These are phyloP conservation scores for Microctonus aethiopoides DNA, from an alignment of 2,888 invertebrate genomes.

Conservation along the genomic window DNA sequence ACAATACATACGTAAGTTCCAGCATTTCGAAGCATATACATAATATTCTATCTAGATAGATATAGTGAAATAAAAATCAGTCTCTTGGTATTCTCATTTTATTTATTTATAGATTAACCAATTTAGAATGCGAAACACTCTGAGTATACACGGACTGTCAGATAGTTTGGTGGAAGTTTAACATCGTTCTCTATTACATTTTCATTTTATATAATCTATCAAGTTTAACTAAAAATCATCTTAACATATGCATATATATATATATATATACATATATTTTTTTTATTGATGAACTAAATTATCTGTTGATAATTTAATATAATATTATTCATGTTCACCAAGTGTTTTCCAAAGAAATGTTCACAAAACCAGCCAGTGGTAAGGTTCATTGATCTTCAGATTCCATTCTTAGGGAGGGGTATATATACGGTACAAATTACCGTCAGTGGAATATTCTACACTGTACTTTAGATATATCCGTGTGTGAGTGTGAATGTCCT, in stretches of 20 bases:
- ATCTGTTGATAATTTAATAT: not conserved
- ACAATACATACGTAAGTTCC: constrained; percentile 8
- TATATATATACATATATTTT: too few species aligned
- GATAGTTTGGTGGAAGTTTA: not conserved
- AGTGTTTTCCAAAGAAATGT: constrained; percentile 43
- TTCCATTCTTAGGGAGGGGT: constrained; percentile 23
- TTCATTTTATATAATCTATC: not conserved
- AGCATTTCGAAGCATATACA: not conserved
- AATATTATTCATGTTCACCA: constrained; percentile 36
- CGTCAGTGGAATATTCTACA: not conserved
- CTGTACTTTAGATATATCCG: not conserved
- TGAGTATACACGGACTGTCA: not conserved
- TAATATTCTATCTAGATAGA: not conserved
- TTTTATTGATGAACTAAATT: too few species aligned
- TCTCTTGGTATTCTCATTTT: not conserved
- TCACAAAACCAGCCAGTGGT: constrained; percentile 43
- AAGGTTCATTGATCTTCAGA: constrained; percentile 46
- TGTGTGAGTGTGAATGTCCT: not conserved
- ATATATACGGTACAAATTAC: not conserved
- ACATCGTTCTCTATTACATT: not conserved
- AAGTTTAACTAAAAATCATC: too few species aligned
- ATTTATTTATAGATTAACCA: constrained; percentile 29
- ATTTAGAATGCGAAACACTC: constrained; percentile 5
- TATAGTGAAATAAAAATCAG: not conserved
- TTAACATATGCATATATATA: too few species aligned